Evolutionary conservation across 2,113 vertebrate species (phyloP), one percentile per base, ranked within the genome.

Genomic region (Acanthisitta chloris): DNA sequence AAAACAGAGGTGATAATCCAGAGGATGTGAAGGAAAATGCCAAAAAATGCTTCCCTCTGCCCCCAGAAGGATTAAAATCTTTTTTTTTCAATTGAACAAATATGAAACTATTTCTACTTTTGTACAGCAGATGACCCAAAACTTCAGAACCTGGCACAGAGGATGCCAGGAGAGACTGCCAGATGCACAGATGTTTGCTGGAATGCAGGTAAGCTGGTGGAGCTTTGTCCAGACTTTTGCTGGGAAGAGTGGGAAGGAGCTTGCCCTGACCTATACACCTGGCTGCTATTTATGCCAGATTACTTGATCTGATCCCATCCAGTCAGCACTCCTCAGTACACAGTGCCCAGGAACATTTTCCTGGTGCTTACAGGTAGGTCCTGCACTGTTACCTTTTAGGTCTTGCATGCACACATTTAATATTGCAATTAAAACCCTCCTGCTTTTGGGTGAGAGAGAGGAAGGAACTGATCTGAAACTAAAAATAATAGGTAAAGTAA

Each of bases 41-140:
- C 31, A 12, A 54, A 54, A 55, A 78, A 67, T 78, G 14, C n/a
- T 46, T 46, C 28, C 15, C 23, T 31, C 23, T 7, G 6, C 34
- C 8, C 16, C 6, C 1, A 8, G 43, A 80, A 28, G 5, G 8
- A 4, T 43, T 49, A 8, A 2, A 20, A 58, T 4, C 7, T 13
- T 25, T 40, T 42, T 25, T 52, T 71, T 49, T 55, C 40, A 59
- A 70, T 15, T 34, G 25, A 76, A 74, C 25, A 74, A 48, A n/a
- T 17, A 28, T 2, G 40, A 54, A 86, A n/a, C 26, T 26, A 5
- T 84, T 84, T 81, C 34, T 1, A 46, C 7, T 92, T 77, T 46
- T 64, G 34, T 55, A 26, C 0, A 59, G 57, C 21, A 58, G 43
- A 77, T 61, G 34, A 12, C n/a, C 33, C 55, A 36, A 59, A 84